A percentile compares a stretch with the other conserved stretches of the same genome.
Conservation (phyloP, 64 coral and sea anemone genomes). For the Porites lutea region DNA sequence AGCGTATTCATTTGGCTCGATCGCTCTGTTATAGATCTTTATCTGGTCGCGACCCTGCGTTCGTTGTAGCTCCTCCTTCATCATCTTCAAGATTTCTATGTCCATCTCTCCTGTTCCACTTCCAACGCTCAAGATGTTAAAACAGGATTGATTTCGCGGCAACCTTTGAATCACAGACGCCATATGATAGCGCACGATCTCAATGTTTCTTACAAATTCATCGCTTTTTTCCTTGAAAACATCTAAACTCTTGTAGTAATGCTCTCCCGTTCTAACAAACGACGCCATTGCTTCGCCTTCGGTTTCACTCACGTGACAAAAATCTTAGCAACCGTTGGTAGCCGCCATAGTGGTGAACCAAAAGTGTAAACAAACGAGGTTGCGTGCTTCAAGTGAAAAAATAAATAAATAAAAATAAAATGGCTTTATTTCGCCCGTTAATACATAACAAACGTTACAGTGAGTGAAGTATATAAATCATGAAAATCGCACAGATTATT, state of each 20-base stretch:
- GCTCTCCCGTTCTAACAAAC: background rate
- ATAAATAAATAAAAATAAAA: no score
- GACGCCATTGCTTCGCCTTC: no score
- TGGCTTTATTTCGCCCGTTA: no score
- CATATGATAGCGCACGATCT: background rate
- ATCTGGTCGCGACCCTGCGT: background rate
- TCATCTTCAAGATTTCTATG: slow-evolving; percentile 49
- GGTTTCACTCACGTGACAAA: no score
- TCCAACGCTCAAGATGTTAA: slow-evolving; percentile 55
- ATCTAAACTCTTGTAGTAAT: background rate
- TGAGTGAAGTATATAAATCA: no score
- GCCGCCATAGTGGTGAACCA: no score
- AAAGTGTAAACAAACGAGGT: no score
- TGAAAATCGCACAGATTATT: no score
- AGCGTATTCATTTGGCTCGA: slow-evolving; percentile 23
- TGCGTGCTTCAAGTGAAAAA: no score
- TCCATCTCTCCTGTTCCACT: slow-evolving; percentile 37
- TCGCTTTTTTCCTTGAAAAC: background rate
- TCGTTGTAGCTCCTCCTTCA: slow-evolving; percentile 30
- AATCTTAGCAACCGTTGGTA: no score
- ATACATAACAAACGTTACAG: no score
- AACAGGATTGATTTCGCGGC: background rate
- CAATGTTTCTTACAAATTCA: background rate
- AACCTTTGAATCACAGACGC: background rate
- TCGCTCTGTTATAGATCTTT: slow-evolving; percentile 41